These are phyloP conservation scores for Lapara coniferarum DNA, from an alignment of 2,888 invertebrate species.

Conservation along the genomic window DNA sequence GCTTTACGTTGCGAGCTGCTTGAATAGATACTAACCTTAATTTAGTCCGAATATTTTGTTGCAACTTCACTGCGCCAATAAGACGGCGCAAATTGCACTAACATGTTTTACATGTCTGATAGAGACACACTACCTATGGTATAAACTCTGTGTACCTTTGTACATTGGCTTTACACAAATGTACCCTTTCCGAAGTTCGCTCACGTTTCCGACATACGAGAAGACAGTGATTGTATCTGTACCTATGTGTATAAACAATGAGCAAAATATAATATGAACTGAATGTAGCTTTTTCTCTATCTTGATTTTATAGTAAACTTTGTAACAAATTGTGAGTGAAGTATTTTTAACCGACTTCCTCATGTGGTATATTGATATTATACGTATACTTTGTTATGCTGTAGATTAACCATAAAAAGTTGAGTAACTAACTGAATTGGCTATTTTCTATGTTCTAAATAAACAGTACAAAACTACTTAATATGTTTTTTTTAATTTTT, in stretches of 20 bases:
- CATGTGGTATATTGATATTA: too few species aligned
- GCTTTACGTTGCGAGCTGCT: not conserved
- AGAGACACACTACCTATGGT: not conserved
- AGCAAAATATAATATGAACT: conserved; percentile 30
- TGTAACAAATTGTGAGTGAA: not conserved
- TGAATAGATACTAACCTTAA: too few species aligned
- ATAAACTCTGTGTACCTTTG: conserved; percentile 45
- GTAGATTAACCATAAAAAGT: too few species aligned
- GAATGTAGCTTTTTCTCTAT: not conserved
- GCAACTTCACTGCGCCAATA: not conserved
- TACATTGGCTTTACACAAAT: conserved; percentile 50
- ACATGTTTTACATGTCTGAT: conserved; percentile 23
- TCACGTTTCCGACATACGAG: conserved; percentile 20
- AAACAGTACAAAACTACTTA: too few species aligned
- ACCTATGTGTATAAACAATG: conserved; percentile 37
- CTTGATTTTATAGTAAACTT: not conserved
- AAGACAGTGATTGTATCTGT: conserved; percentile 33
- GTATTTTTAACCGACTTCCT: not conserved
- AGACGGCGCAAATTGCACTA: not conserved
- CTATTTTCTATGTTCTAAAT: too few species aligned
- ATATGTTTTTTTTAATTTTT: too few species aligned
- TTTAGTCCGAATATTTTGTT: not conserved
- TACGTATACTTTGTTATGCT: too few species aligned
- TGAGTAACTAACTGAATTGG: too few species aligned
- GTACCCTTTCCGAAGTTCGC: conserved; percentile 43